Evolutionary conservation across 2,888 invertebrate species (phyloP).

Genomic region (Oscheius onirici): DNA sequence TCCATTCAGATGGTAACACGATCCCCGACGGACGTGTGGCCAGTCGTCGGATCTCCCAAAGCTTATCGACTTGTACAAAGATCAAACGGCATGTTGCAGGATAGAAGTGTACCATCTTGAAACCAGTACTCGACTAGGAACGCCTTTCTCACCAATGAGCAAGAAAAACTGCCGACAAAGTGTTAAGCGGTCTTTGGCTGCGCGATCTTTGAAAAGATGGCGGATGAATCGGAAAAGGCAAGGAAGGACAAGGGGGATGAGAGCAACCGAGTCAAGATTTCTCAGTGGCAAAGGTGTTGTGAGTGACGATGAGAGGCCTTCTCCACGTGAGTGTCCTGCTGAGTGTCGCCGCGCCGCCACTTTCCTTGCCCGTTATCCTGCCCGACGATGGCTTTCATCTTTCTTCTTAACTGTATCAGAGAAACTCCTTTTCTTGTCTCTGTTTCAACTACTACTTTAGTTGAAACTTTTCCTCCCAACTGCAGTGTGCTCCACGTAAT

Average conservation of each 20-base stretch:
- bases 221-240: neutral
- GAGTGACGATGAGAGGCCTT: conserved; percentile 32
- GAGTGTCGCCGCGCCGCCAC: conserved; percentile 33
- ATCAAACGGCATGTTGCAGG: neutral
- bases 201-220: neutral
- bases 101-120: neutral
- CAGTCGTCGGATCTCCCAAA: neutral
- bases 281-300: conserved; percentile 28
- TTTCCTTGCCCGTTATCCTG: conserved; percentile 29
- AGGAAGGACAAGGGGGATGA: neutral
- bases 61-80: neutral
- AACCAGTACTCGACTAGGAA: neutral
- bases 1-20: conserved; percentile 18
- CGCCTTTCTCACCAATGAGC: conserved; percentile 14
- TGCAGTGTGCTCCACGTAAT: neutral
- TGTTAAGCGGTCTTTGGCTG: neutral
- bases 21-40: conserved; percentile 28
- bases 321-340: conserved; percentile 33
- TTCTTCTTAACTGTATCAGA: neutral
- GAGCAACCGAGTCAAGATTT: conserved; percentile 12
- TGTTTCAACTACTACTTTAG: neutral
- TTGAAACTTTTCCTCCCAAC: neutral
- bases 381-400: conserved; percentile 27
- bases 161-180: conserved; percentile 18
- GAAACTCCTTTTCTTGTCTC: neutral